Evolutionary conservation across 2,113 vertebrate species (phyloP), one percentile per base, ranked within the genome.

Genomic region (Mastomys natalensis): DNA sequence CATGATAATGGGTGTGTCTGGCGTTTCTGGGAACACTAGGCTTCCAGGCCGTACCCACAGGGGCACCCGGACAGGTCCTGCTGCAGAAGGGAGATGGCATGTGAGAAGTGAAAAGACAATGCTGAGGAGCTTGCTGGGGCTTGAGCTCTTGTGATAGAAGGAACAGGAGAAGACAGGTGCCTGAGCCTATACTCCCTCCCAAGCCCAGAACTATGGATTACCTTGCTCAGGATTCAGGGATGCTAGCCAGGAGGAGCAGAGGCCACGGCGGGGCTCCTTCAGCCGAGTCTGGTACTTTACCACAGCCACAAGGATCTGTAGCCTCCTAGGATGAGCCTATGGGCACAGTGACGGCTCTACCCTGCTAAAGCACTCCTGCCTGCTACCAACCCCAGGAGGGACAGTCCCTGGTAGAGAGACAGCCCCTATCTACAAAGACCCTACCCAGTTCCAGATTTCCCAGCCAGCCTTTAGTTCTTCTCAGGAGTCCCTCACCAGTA

Each of bases 181-280:
- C 40, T 12, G 3, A 55, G 86, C 37, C 37, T 15, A 12, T 24
- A 55, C 31, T 19, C 87, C 68, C 40, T 15, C 26, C 29, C 26
- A 10, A 37, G 13, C 29, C 81, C 8, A 40, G 16, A 45, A 87
- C n/a, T 40, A 70, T 78, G 10, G 19, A 45, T 97, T 93, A 99
- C 99, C 99, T 97, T 98, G 98, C 74, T 87, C 91, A 2, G 99
- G 99, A 88, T 98, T 97, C 96, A 99, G 98, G 40, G 99, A 99
- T 1, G 99, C 99, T 82, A 99, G 97, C 99, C 99, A 99, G 68
- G 98, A 98, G 53, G 99, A 99, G 95, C 99, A 99, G 96, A 99
- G 99, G 48, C 99, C 99, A 37, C 74, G 97, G 17, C 99, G 99
- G 8, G 99, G 99, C 96, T 99, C 99, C 22, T 95, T 97, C 93